A percentile compares a stretch with the other conserved stretches of the same genome.
Evolutionary conservation across 1,140 invertebrate genomes (phyloP).

Genomic region (Wasmannia auropunctata): DNA sequence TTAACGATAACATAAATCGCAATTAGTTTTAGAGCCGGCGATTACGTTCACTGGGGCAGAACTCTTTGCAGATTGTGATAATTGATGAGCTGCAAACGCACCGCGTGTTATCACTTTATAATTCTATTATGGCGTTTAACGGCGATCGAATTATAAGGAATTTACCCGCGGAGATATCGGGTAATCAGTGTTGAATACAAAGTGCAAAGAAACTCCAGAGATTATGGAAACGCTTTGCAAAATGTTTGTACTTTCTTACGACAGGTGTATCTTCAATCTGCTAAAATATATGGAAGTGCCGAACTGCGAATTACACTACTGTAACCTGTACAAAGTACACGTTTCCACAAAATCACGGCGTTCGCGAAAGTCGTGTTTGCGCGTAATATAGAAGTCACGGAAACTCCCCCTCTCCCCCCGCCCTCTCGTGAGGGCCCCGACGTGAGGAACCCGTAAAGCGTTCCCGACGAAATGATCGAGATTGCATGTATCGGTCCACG

Average conservation of each 20-base stretch:
- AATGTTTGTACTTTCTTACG: background rate
- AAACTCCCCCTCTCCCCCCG: too few species aligned
- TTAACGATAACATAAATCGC: conserved; percentile 41
- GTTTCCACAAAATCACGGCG: conserved; percentile 24
- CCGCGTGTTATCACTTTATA: background rate
- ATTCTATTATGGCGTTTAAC: background rate
- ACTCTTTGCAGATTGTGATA: conserved; percentile 1
- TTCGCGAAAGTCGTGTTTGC: conserved; percentile 31
- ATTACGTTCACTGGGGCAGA: background rate
- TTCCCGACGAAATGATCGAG: conserved; percentile 36
- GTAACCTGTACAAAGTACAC: background rate
- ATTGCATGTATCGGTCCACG: conserved; percentile 43
- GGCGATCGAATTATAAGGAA: background rate
- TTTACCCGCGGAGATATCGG: background rate
- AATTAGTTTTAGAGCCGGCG: conserved; percentile 14
- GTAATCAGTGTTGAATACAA: background rate
- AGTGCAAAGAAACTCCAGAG: background rate
- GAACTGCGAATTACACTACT: background rate
- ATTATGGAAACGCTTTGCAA: background rate
- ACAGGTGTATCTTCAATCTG: conserved; percentile 22
- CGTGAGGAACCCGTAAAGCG: conserved; percentile 2
- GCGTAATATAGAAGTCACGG: conserved; percentile 44
- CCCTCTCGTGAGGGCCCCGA: background rate
- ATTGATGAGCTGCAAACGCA: conserved; percentile 15
- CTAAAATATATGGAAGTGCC: background rate